Percentiles rank a stretch among this genome's conserved stretches.
phyloP scores from a whole-genome alignment of 2,888 invertebrate genomes.

The Cryptus viduatorius region DNA sequence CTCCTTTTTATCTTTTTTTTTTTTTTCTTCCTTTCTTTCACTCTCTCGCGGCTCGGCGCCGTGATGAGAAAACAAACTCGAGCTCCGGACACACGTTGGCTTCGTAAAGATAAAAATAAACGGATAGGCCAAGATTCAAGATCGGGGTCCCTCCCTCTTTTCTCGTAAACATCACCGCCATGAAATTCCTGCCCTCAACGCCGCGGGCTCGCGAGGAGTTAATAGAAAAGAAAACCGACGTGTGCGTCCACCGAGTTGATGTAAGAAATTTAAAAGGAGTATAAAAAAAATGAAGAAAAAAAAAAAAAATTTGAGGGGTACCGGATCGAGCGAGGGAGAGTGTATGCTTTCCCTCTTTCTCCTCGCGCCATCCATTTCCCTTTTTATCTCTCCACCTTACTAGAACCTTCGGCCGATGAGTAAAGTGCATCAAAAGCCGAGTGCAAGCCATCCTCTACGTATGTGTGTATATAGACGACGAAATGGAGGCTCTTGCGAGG shows the following conservation, averaged over 20 bases:
- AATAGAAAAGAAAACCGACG: constrained; percentile 62
- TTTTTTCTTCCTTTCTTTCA: background rate
- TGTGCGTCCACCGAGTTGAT: background rate
- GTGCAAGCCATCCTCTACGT: background rate
- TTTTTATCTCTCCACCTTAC: constrained; percentile 13
- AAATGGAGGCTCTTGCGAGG: constrained; percentile 15
- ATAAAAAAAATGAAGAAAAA: constrained; percentile 40
- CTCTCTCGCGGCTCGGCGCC: constrained; percentile 22
- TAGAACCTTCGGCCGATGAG: background rate
- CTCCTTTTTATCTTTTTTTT: constrained; percentile 36
- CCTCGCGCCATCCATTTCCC: constrained; percentile 7
- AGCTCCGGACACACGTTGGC: background rate
- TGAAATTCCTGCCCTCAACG: constrained; percentile 30
- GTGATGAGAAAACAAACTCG: constrained; percentile 33
- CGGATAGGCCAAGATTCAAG: constrained; percentile 37
- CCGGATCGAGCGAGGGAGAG: constrained; percentile 42
- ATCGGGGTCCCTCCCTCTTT: constrained; percentile 9
- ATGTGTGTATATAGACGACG: background rate
- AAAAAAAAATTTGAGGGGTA: constrained; percentile 49
- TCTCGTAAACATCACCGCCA: constrained; percentile 4
- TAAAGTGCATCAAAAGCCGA: constrained; percentile 12
- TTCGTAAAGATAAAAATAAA: constrained; percentile 30
- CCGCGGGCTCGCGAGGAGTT: background rate
- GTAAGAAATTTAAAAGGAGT: constrained; percentile 13
- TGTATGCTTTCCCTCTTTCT: constrained; percentile 31